Evolutionary conservation across 1,140 invertebrate species (phyloP), one percentile per base, ranked within the genome.

Genomic region (Gryon sp.): DNA sequence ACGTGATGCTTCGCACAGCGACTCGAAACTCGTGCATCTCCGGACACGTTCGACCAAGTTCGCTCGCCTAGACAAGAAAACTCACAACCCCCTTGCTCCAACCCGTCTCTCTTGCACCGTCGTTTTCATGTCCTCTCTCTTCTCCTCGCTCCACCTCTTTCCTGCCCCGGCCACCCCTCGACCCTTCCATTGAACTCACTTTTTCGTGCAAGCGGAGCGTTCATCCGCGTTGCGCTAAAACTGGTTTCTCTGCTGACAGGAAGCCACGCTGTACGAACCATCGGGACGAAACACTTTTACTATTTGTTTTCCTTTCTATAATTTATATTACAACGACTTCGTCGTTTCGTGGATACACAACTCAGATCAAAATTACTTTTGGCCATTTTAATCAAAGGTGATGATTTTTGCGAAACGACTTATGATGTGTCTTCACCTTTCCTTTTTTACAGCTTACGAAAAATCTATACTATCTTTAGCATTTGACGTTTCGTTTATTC

Each of bases 1-100:
- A 86, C 85, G 84, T 86, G 84, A 83, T 81, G 80, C 83, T 78
- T 80, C 78, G 80, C 80, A 81, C 75, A 69, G 57, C 32, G 57
- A 32, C 48, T 46, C 16, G 53, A 2, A 12, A 41, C 18, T 72
- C 53, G 50, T 3, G 14, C 26, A 34, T 2, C 16, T 55, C 80
- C 83, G 83, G 60, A 1, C 20, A 6, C 68, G 38, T 41, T 81
- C 74, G 80, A 77, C 22, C 22, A 14, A 2, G 8, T 26, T 52
- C 48, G 48, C n/a, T 18, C 48, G 24, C 16, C 40, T 50, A 43
- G 36, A 50, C 59, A 34, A 52, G 46, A 22, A 30, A 1, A 36
- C 36, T 5, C 38, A 36, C 26, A n/a, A n/a, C n/a, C n/a, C 24
- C 30, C 22, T 16, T 24, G 14, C 14, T 2, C 38, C 15, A 1